These are phyloP conservation scores for Phymatocera aterrima DNA, from an alignment of 2,888 invertebrate species.

Conservation along the genomic window DNA sequence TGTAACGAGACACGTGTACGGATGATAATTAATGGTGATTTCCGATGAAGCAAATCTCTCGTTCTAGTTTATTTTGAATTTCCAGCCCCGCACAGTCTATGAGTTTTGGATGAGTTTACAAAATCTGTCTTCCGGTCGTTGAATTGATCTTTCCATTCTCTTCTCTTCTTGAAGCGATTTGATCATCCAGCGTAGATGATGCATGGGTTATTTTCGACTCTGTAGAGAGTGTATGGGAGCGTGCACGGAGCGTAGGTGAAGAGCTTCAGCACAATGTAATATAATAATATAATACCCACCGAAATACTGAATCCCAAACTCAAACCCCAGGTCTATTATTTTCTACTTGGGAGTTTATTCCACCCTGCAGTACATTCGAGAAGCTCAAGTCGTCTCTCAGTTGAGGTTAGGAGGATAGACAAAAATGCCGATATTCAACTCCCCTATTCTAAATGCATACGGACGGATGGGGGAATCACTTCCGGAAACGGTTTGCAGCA, in stretches of 20 bases:
- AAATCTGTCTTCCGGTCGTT: conserved; percentile 28
- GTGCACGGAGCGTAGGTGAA: conserved; percentile 2
- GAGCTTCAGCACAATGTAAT: conserved; percentile 23
- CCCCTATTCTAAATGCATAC: conserved; percentile 8
- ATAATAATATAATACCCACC: conserved; percentile 27
- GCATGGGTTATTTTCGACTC: conserved; percentile 38
- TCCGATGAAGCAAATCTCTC: neutral
- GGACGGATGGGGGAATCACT: conserved; percentile 1
- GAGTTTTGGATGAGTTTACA: neutral
- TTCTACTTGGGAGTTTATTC: conserved; percentile 25
- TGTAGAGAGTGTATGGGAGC: neutral
- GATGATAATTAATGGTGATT: neutral
- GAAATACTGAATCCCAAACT: neutral
- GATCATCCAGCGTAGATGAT: conserved; percentile 37
- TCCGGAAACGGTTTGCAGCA: neutral
- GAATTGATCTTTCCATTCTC: neutral
- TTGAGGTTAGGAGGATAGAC: neutral
- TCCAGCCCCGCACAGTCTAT: neutral
- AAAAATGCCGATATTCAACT: conserved; percentile 20
- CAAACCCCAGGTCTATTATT: conserved; percentile 32
- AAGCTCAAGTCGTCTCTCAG: neutral
- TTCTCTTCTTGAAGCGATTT: conserved; percentile 13
- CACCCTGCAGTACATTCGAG: conserved; percentile 9
- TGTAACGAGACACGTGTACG: no score
- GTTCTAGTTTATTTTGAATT: neutral